Evolutionary conservation across 2,797 vertebrate genomes (phyloP).

Genomic region (Otus scops): DNA sequence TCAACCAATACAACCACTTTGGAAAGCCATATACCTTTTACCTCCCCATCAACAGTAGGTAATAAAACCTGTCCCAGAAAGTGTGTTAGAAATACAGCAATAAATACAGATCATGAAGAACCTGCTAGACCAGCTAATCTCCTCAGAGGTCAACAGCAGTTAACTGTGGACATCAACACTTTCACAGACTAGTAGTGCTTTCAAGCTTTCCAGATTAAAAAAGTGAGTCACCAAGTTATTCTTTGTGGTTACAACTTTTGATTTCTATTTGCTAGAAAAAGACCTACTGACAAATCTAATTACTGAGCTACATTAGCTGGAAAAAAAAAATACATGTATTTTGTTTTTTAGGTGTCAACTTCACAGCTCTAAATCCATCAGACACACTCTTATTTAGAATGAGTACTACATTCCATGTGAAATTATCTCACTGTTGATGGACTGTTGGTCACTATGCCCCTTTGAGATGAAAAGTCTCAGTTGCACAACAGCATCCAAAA

Average conservation of each 20-base stretch:
- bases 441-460: not conserved
- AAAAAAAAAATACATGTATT: not conserved
- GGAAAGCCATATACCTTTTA: not conserved
- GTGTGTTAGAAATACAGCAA: not conserved
- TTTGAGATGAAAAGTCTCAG: not conserved
- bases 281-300: not conserved
- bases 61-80: not conserved
- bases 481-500: not conserved
- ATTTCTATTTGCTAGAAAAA: not conserved
- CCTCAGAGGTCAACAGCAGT: not conserved
- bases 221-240: accelerated
- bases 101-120: not conserved
- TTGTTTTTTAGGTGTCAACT: not conserved
- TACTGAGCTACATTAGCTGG: not conserved
- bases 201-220: not conserved
- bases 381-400: not conserved
- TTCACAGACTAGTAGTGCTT: not conserved
- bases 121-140: not conserved
- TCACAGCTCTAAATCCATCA: not conserved
- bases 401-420: not conserved
- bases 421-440: not conserved
- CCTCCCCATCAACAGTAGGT: not conserved
- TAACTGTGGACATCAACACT: not conserved
- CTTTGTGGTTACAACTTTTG: not conserved
- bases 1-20: not conserved